Conservation (phyloP, 2,888 invertebrate genomes). For the Girardia tigrina region DNA sequence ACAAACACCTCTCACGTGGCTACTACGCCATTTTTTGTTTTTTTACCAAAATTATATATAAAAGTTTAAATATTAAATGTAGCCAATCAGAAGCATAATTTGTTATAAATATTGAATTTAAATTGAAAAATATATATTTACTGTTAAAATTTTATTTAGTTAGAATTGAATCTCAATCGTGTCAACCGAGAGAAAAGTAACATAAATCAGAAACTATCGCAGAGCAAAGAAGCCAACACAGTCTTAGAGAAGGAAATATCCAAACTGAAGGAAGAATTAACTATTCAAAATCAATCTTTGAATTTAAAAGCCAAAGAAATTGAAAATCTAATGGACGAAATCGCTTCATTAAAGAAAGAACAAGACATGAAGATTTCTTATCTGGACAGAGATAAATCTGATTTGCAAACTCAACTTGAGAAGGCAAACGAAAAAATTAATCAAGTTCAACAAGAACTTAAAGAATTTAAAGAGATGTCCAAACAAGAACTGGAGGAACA, state of each 20-base stretch:
- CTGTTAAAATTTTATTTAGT: not conserved
- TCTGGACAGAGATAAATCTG: not conserved
- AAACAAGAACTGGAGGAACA: not conserved
- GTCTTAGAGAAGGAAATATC: not conserved
- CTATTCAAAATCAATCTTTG: not conserved
- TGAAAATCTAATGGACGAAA: not conserved
- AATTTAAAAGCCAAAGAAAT: not conserved
- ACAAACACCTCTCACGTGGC: no score
- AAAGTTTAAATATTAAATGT: no score
- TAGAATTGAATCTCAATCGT: not conserved
- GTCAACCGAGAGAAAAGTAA: not conserved
- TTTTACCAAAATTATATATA: no score
- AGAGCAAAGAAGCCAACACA: not conserved
- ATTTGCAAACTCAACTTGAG: not conserved
- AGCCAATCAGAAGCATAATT: no score
- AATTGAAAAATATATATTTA: no score
- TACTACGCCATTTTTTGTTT: no score
- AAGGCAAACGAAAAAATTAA: not conserved
- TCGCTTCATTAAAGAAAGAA: not conserved
- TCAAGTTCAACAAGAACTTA: not conserved
- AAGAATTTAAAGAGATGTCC: not conserved
- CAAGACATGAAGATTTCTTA: not conserved
- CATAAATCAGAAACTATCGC: not conserved
- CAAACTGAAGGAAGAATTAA: slow-evolving; percentile 5
- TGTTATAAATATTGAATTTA: no score